Conservation (phyloP, 2,888 invertebrate genomes). For the Nezara viridula region DNA sequence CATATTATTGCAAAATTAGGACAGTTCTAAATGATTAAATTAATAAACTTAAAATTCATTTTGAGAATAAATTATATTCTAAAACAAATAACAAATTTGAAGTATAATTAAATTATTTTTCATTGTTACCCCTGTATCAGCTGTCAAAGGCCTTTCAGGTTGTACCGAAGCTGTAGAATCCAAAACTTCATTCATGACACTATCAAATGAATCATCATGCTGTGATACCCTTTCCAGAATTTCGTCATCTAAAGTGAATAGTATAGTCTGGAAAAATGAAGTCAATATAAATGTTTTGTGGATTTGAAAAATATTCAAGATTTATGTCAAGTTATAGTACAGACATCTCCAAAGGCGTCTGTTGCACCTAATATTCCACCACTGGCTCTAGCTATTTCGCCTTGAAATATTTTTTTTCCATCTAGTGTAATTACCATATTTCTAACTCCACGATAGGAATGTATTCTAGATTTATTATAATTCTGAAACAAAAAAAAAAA, state of each 20-base stretch:
- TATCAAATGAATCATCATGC: constrained; percentile 71
- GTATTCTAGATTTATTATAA: constrained; percentile 89
- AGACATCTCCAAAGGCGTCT: constrained; percentile 80
- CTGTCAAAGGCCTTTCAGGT: constrained; percentile 76
- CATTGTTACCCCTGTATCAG: constrained; percentile 69
- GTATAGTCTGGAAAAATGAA: constrained; percentile 79
- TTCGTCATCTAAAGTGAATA: constrained; percentile 83
- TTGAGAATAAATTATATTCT: background rate
- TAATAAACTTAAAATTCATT: background rate
- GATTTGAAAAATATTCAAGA: background rate
- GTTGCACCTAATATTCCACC: constrained; percentile 80
- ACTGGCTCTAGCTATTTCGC: constrained; percentile 85
- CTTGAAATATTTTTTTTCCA: constrained; percentile 79
- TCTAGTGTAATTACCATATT: constrained; percentile 80
- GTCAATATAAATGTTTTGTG: background rate
- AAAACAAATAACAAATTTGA: background rate
- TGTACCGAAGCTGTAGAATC: constrained; percentile 69
- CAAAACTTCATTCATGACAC: constrained; percentile 67
- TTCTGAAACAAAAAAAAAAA: constrained; percentile 74
- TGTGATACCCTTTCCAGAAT: constrained; percentile 77
- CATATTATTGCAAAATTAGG: too few species aligned
- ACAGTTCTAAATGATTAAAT: too few species aligned
- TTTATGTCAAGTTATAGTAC: constrained; percentile 66
- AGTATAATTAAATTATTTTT: background rate
- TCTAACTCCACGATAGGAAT: constrained; percentile 83